Conservation (phyloP, 2,797 vertebrate genomes). For the Gadopsis bispinosus region DNA sequence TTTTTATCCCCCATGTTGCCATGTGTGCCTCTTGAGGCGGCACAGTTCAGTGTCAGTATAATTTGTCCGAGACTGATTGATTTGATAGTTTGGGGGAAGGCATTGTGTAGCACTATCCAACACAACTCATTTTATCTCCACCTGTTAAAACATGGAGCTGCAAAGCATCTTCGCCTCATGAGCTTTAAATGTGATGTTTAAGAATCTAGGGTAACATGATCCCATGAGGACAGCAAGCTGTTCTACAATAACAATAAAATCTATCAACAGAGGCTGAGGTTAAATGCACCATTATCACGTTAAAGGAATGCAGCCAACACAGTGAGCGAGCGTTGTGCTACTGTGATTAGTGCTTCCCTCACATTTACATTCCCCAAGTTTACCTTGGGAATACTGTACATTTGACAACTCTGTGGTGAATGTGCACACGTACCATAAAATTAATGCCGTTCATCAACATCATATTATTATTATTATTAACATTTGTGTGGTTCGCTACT, state of each 20-base stretch:
- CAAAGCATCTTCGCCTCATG: conserved; percentile 20
- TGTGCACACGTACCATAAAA: conserved; percentile 5
- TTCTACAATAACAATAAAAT: conserved; percentile 9
- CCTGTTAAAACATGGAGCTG: conserved; percentile 35
- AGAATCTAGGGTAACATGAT: conserved; percentile 27
- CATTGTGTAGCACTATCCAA: conserved; percentile 13
- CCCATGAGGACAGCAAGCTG: conserved; percentile 4
- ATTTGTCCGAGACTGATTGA: conserved; percentile 39
- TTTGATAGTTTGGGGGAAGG: conserved; percentile 18
- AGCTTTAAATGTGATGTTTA: conserved; percentile 32
- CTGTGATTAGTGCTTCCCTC: conserved; percentile 12
- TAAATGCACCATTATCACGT: conserved; percentile 27
- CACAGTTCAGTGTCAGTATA: conserved; percentile 13
- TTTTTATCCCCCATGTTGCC: conserved; percentile 12
- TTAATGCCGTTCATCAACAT: conserved; percentile 6
- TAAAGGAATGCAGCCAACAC: neutral
- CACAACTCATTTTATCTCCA: conserved; percentile 29
- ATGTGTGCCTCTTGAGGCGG: conserved; percentile 34
- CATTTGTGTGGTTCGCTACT: conserved; percentile 29
- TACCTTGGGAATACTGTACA: neutral
- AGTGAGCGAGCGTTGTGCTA: neutral
- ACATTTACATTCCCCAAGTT: neutral
- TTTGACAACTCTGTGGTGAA: neutral
- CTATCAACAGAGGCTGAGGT: conserved; percentile 22
- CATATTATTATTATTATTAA: conserved; percentile 14